Percentiles rank a stretch among this genome's conserved stretches.
Conservation (phyloP, 2,888 invertebrate species). For the Lacanobia wlatinum region DNA sequence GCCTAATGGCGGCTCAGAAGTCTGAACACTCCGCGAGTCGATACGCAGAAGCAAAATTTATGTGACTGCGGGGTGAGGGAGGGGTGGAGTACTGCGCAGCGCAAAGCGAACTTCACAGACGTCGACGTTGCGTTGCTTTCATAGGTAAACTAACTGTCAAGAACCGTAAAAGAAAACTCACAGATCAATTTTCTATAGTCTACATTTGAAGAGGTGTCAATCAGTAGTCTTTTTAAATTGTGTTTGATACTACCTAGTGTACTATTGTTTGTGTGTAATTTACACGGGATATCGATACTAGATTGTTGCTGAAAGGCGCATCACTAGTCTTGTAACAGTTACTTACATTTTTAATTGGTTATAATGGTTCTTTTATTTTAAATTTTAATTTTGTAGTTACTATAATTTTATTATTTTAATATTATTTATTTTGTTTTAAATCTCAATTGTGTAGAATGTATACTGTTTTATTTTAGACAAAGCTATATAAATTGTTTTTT, state of each 20-base stretch:
- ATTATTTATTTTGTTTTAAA: neutral
- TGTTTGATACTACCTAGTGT: neutral
- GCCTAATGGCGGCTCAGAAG: too few relatives aligned
- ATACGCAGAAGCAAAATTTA: too few relatives aligned
- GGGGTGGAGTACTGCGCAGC: too few relatives aligned
- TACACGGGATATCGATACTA: neutral
- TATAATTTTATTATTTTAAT: neutral
- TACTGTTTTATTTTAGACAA: too few relatives aligned
- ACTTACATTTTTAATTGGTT: neutral
- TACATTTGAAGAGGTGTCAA: neutral
- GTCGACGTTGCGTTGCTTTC: neutral
- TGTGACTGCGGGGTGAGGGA: too few relatives aligned
- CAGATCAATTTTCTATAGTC: neutral
- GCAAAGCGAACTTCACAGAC: too few relatives aligned
- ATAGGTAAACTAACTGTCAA: neutral
- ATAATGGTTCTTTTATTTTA: neutral
- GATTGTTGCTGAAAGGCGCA: neutral
- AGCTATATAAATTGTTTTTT: too few relatives aligned
- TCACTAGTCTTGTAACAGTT: neutral
- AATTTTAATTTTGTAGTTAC: neutral
- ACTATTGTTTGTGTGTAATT: too few relatives aligned
- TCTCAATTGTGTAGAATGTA: too few relatives aligned
- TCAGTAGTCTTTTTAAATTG: neutral
- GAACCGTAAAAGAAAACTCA: too few relatives aligned
- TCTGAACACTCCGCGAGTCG: too few relatives aligned